Conservation (phyloP, 2,888 invertebrate genomes). For the Harpagoxenus sublaevis region DNA sequence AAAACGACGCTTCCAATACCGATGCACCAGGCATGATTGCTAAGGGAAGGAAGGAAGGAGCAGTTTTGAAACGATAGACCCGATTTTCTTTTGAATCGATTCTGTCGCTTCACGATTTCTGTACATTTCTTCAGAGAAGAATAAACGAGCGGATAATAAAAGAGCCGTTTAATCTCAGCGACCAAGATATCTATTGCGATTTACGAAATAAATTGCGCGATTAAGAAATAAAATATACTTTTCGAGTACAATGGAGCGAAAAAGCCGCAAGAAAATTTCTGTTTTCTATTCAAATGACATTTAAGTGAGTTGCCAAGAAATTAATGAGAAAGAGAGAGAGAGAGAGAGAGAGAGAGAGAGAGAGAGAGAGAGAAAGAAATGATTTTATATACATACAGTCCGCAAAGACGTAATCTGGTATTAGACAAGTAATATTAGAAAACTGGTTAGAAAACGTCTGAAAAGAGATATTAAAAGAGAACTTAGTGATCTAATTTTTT, state of each 20-base stretch:
- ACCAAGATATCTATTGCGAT: slow-evolving; percentile 25
- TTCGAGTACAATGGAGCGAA: slow-evolving; percentile 9
- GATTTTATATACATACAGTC: background rate
- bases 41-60: background rate
- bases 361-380: background rate
- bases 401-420: background rate
- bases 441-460: background rate
- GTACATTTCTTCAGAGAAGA: slow-evolving; percentile 18
- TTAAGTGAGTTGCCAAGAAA: slow-evolving; percentile 1
- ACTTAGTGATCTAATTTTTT: background rate
- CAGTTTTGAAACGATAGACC: slow-evolving; percentile 13
- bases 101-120: slow-evolving; percentile 11
- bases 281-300: background rate
- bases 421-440: background rate
- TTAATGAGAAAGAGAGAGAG: background rate
- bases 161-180: slow-evolving; percentile 19
- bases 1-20: slow-evolving; percentile 20
- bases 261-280: background rate
- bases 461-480: background rate
- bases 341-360: background rate
- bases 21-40: background rate
- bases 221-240: slow-evolving; percentile 4
- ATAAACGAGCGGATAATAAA: slow-evolving; percentile 27
- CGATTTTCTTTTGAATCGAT: background rate
- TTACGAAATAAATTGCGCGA: background rate